Conservation (phyloP, 2,888 invertebrate species). For the Thera obeliscata region DNA sequence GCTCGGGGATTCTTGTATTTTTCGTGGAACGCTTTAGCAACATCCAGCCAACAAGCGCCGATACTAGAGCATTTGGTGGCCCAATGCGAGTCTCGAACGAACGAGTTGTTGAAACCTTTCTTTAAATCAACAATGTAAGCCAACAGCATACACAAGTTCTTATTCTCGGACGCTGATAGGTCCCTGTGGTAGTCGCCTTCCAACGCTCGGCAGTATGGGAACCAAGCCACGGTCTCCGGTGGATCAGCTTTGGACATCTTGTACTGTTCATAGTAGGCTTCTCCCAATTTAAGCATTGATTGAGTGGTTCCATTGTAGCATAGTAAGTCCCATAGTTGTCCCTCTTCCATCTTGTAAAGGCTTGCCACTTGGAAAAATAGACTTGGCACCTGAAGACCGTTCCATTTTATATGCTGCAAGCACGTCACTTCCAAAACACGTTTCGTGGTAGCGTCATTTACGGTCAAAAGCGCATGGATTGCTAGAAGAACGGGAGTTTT, state of each 20-base stretch:
- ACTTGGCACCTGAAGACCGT: conserved; percentile 30
- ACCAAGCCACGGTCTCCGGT: conserved; percentile 25
- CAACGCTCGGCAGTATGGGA: conserved; percentile 31
- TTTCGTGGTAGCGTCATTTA: conserved; percentile 27
- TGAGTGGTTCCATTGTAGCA: background rate
- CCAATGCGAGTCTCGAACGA: conserved; percentile 31
- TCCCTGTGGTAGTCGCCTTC: conserved; percentile 18
- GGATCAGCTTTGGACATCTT: conserved; percentile 4
- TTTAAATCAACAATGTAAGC: conserved; percentile 35
- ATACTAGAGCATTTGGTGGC: background rate
- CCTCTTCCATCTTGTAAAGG: conserved; percentile 29
- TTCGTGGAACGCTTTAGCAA: conserved; percentile 9
- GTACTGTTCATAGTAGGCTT: conserved; percentile 27
- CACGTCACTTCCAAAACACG: conserved; percentile 29
- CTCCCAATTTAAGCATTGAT: conserved; percentile 18
- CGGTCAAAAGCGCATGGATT: conserved; percentile 27
- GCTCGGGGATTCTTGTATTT: background rate
- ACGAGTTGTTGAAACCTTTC: conserved; percentile 29
- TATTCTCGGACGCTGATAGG: conserved; percentile 23
- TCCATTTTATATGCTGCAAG: conserved; percentile 35
- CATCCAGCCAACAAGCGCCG: background rate
- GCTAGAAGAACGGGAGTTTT: conserved; percentile 10
- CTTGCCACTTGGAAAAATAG: conserved; percentile 33
- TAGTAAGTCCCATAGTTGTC: conserved; percentile 28
- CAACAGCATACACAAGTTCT: conserved; percentile 19